phyloP scores from a whole-genome alignment of 2,888 invertebrate species.

The Taphrorychus bicolor region DNA sequence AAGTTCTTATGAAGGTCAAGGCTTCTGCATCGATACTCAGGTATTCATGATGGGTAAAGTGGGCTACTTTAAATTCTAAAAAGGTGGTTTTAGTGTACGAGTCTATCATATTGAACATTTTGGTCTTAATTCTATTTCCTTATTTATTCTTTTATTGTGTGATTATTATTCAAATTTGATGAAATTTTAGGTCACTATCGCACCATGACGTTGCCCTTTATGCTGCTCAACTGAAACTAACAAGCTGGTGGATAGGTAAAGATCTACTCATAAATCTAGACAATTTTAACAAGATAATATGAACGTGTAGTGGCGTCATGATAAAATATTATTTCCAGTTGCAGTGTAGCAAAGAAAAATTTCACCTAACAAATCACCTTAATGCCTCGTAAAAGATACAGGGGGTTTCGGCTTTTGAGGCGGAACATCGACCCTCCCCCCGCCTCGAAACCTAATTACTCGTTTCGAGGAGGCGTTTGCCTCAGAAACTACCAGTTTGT shows the following conservation, averaged over 20 bases:
- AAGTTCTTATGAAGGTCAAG: neutral
- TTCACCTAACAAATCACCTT: conserved; percentile 4
- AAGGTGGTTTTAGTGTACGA: neutral
- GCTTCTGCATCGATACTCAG: neutral
- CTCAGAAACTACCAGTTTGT: neutral
- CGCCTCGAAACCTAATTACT: neutral
- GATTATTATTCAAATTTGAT: no score
- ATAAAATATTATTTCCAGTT: no score
- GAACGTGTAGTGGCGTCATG: neutral
- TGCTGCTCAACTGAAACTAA: no score
- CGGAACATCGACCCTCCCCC: neutral
- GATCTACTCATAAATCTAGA: neutral
- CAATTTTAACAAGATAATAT: neutral
- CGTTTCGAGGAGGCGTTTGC: neutral
- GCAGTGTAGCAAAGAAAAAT: no score
- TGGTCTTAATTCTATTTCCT: no score
- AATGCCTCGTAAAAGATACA: neutral
- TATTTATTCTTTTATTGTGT: no score
- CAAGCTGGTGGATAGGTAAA: no score
- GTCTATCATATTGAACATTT: no score
- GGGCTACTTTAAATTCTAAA: neutral
- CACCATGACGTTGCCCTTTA: no score
- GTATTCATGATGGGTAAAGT: neutral
- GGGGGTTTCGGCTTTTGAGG: neutral
- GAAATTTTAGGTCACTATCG: no score